Conservation (phyloP, 2,113 vertebrate species). For the Albula goreensis region DNA sequence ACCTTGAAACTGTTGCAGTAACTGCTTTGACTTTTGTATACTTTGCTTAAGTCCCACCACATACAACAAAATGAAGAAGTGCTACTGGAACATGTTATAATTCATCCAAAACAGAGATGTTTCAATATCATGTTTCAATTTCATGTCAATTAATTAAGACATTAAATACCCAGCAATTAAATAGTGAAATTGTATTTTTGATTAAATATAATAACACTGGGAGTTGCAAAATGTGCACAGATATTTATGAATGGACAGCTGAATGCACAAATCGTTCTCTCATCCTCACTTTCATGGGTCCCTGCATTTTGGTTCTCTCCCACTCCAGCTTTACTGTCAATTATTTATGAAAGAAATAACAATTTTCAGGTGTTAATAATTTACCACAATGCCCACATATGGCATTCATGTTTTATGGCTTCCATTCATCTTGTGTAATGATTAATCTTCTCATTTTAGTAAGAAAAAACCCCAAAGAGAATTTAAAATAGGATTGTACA, state of each 20-base stretch:
- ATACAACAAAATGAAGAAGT: neutral
- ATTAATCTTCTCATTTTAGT: conserved; percentile 56
- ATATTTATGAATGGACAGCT: conserved; percentile 11
- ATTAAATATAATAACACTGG: neutral
- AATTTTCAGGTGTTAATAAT: conserved; percentile 60
- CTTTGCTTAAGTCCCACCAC: neutral
- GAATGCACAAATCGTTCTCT: neutral
- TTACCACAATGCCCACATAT: conserved; percentile 48
- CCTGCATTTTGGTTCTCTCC: conserved; percentile 27
- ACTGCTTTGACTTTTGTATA: neutral
- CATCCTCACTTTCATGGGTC: neutral
- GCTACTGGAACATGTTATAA: too few species aligned
- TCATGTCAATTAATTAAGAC: neutral
- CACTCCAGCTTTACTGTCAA: conserved; percentile 44
- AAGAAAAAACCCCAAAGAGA: neutral
- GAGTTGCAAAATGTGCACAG: neutral
- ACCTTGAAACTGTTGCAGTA: neutral
- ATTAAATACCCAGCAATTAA: neutral
- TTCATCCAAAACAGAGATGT: neutral
- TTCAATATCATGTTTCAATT: neutral
- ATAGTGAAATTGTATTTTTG: neutral
- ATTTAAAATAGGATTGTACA: too few species aligned
- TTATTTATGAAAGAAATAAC: conserved; percentile 65
- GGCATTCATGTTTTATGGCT: conserved; percentile 61
- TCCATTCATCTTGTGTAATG: conserved; percentile 52